These are phyloP conservation scores for Oegoconia quadripuncta DNA, from an alignment of 2,888 invertebrate genomes.

Conservation along the genomic window DNA sequence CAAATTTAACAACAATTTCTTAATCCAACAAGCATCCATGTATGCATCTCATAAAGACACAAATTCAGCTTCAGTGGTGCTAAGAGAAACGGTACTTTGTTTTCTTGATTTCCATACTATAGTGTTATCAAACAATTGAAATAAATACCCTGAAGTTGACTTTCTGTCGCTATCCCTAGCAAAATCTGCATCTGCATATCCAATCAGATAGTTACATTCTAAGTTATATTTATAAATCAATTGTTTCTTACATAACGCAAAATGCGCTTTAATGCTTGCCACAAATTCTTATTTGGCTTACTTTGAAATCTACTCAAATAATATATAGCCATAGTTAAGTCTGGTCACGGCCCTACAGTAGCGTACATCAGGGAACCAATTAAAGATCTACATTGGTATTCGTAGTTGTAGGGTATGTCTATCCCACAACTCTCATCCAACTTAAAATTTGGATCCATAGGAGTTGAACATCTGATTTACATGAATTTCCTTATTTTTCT, in stretches of 20 bases:
- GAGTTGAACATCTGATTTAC: not conserved
- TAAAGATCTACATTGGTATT: constrained; percentile 3
- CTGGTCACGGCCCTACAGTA: constrained; percentile 3
- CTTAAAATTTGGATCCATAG: constrained; percentile 7
- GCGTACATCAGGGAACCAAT: too few relatives aligned
- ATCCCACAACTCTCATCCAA: not conserved
- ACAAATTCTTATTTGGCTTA: constrained; percentile 1
- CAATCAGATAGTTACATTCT: too few relatives aligned
- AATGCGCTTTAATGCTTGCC: too few relatives aligned
- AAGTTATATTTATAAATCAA: too few relatives aligned
- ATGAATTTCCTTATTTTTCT: not conserved
- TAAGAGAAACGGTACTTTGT: constrained; percentile 15
- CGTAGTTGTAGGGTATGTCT: not conserved
- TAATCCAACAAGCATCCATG: constrained; percentile 10
- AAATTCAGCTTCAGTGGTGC: constrained; percentile 18
- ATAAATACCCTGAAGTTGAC: constrained; percentile 17
- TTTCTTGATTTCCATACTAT: constrained; percentile 19
- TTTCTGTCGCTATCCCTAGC: constrained; percentile 16
- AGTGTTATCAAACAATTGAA: constrained; percentile 15
- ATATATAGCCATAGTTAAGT: not conserved
- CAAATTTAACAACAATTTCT: too few relatives aligned
- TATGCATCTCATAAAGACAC: constrained; percentile 14
- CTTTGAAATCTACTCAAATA: constrained; percentile 5
- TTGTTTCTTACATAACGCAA: too few relatives aligned
- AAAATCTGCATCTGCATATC: too few relatives aligned